These are phyloP conservation scores for Chiroxiphia lanceolata DNA, from an alignment of 2,797 vertebrate species.

Conservation along the genomic window DNA sequence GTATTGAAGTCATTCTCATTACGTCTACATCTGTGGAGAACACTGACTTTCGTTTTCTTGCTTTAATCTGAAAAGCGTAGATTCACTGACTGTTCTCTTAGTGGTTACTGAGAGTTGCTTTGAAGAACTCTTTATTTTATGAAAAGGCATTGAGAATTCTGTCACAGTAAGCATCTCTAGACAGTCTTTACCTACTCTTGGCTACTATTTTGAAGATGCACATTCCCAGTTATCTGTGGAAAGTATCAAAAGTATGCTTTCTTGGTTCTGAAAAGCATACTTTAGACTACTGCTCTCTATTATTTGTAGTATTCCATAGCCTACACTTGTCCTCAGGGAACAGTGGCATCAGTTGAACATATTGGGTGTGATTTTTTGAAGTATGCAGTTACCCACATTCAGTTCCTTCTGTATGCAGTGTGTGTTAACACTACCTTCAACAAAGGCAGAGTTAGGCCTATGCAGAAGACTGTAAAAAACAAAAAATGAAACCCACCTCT, in stretches of 20 bases:
- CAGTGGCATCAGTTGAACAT: constrained; percentile 36
- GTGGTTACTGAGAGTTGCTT: not conserved
- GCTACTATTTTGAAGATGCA: constrained; percentile 18
- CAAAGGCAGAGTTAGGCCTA: constrained; percentile 26
- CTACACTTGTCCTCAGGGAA: constrained; percentile 43
- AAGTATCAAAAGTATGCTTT: constrained; percentile 30
- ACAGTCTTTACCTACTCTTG: not conserved
- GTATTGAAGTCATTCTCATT: not conserved
- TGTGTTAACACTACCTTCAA: constrained; percentile 49
- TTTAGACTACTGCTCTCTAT: constrained; percentile 41
- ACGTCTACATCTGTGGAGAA: not conserved
- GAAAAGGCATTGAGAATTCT: constrained; percentile 9
- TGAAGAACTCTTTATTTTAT: constrained; percentile 28
- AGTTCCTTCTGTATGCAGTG: not conserved
- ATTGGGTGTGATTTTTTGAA: constrained; percentile 56
- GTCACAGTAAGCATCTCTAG: not conserved
- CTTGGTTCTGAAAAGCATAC: constrained; percentile 16
- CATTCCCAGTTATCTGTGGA: not conserved
- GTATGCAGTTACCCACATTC: constrained; percentile 29
- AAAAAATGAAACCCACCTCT: constrained; percentile 8
- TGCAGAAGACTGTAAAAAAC: constrained; percentile 20
- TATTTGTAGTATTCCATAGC: constrained; percentile 40
- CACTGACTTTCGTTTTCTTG: not conserved
- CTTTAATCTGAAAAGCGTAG: not conserved
- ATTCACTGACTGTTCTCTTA: not conserved